Evolutionary conservation across 1,140 invertebrate genomes (phyloP), one percentile per base, ranked within the genome.

Genomic region (Euura saliciscinereae): DNA sequence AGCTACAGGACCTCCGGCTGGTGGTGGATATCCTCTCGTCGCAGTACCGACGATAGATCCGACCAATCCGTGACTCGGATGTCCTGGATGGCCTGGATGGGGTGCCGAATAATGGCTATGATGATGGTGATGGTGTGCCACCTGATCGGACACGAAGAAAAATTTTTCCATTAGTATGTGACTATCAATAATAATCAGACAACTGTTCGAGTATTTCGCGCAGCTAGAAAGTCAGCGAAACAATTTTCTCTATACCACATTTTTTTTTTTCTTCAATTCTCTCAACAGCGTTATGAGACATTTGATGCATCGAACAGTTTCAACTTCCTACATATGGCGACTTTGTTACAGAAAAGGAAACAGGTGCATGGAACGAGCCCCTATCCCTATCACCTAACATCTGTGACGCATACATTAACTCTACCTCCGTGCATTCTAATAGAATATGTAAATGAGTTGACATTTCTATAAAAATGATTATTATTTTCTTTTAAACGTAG

Each of bases 1-100:
- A 2, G 83, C 79, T 3, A 85, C 83, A 7, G 83, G 81, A 73
- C 84, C 84, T 51, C 82, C 84, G 45, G 82, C 72, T 42, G 84
- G 84, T 42, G 84, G 73, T 65, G 84, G 81, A 66, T 85, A 86
- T 65, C 84, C 85, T 78, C 84, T 82, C 43, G 84, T 79, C 70
- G 84, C 77, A 5, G 84, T 76, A 69, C 82, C 82, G n/a, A 84
- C 78, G 70, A 83, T 77, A 66, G 82, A 77, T 65, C 80, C 78
- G 43, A 86, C 84, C 45, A 84, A 71, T 71, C 82, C 80, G n/a
- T 86, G 84, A 73, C 81, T 80, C 42, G 85, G 80, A 67, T 85
- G 83, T 64, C 79, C 77, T 44, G 81, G 78, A 72, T 83, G 82
- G 3, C 75, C 73, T 7, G 78, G 73, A 68, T 76, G 75, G 42